phyloP scores from a whole-genome alignment of 2,888 invertebrate genomes.

The Hypena proboscidalis region DNA sequence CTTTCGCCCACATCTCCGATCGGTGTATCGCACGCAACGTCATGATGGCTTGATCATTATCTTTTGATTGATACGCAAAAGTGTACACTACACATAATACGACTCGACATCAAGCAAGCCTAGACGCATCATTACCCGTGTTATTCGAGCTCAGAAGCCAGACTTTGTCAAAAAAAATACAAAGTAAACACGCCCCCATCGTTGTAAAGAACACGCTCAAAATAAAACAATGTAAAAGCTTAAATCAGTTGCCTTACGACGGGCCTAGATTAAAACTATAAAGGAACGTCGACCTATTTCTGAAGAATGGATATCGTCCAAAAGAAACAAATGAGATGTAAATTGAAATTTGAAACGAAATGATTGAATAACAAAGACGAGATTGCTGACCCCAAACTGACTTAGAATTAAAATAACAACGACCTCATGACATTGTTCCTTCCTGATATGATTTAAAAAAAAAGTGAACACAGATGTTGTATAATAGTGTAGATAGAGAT shows the following conservation, averaged over 20 bases:
- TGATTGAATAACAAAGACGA: neutral
- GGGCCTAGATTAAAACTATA: too few relatives aligned
- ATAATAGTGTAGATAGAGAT: slow-evolving; percentile 16
- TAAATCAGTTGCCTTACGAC: too few relatives aligned
- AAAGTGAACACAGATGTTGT: slow-evolving; percentile 4
- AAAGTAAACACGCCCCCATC: too few relatives aligned
- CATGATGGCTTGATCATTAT: slow-evolving; percentile 25
- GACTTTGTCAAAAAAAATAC: too few relatives aligned
- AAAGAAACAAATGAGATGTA: slow-evolving; percentile 20
- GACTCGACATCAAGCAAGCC: too few relatives aligned
- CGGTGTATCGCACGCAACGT: slow-evolving; percentile 31
- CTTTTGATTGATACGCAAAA: slow-evolving; percentile 25
- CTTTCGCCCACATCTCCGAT: slow-evolving; percentile 21
- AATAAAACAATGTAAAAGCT: too few relatives aligned
- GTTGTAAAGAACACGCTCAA: too few relatives aligned
- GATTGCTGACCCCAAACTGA: neutral
- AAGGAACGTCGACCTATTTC: neutral
- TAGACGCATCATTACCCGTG: too few relatives aligned
- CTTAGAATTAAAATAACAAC: neutral
- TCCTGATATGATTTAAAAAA: neutral
- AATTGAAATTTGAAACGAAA: slow-evolving; percentile 11
- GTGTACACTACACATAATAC: slow-evolving; percentile 12
- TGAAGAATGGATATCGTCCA: slow-evolving; percentile 21
- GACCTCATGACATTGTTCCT: slow-evolving; percentile 1
- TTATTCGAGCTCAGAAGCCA: too few relatives aligned